Base-by-base conservation (phyloP, 2,888 invertebrate genomes). In the Bellardia pandia region DNA sequence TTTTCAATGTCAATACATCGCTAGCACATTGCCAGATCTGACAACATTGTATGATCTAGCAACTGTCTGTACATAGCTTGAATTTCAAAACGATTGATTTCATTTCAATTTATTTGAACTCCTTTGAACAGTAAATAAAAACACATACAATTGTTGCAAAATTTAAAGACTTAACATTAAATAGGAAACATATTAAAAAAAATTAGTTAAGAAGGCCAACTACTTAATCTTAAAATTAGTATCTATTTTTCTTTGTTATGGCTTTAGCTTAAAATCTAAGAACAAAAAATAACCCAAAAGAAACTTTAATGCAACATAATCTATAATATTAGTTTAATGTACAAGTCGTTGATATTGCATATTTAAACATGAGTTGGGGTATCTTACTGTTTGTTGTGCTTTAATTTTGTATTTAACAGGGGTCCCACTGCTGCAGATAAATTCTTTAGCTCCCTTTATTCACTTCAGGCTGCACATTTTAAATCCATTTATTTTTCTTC, bases 401-500 rank as follows among this genome's bases (percentile, higher is more conserved):
- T 23, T 23, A 23, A 23, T 23, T 23, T 1, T 23, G 23, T 23
- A 23, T 23, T 23, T 23, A 23, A 23, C 77, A 64, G 14, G 45
- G 8, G 8, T 8, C 37, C 11, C 56, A 60, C 69, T 51, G 33
- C 23, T 87, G 89, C 82, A 85, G 89, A 89, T 90, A 45, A 33
- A 60, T 53, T 3, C 33, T 37, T 6, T 58, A 2, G n/a, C 0
- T 40, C 23, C 1, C 13, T 9, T 16, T 48, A 45, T 62, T 23
- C 23, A 23, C 23, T 23, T 23, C 23, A 23, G 56, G 60, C 74
- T 45, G 60, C 88, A 88, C 88, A 88, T 90, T 91, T 92, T 94
- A 94, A 91, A 94, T 94, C 94, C 94, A 94, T 90, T 93, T 94
- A 88, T 94, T 95, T 94, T 95, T 96, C 88, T 90, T 93, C 93